phyloP scores from a whole-genome alignment of 2,888 invertebrate genomes.

The Acrobasis consociella region DNA sequence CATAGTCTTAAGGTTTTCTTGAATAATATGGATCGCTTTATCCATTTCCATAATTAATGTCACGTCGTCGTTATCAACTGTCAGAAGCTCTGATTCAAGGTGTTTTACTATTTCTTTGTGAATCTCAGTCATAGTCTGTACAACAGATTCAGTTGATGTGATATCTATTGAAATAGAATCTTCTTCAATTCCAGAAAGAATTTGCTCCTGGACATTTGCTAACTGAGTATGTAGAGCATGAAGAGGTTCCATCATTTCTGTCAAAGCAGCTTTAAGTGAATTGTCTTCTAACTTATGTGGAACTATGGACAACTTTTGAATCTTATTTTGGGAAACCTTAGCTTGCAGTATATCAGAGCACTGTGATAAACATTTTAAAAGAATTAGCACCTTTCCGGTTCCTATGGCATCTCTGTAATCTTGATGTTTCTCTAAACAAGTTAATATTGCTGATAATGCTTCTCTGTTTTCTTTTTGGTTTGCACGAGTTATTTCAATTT shows the following conservation, averaged over 20 bases:
- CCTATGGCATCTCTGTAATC: constrained; percentile 58
- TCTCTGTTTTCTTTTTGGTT: constrained; percentile 21
- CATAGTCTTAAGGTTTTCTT: constrained; percentile 59
- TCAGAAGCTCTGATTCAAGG: constrained; percentile 40
- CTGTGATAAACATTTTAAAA: constrained; percentile 65
- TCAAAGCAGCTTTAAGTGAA: constrained; percentile 48
- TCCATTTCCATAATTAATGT: constrained; percentile 59
- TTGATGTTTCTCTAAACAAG: constrained; percentile 55
- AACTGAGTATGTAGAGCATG: constrained; percentile 61
- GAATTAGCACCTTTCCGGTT: constrained; percentile 57
- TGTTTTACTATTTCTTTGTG: constrained; percentile 62
- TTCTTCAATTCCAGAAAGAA: constrained; percentile 52
- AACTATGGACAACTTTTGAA: constrained; percentile 35
- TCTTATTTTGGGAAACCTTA: constrained; percentile 36
- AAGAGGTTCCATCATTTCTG: constrained; percentile 61
- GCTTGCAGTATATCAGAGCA: constrained; percentile 57
- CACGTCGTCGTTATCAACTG: constrained; percentile 50
- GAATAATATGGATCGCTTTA: constrained; percentile 60
- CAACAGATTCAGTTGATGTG: constrained; percentile 60
- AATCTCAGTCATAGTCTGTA: constrained; percentile 61
- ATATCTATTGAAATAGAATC: constrained; percentile 56
- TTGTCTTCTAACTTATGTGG: constrained; percentile 44
- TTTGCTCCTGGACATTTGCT: constrained; percentile 57
- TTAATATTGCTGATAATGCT: constrained; percentile 43
- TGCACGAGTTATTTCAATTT: constrained; percentile 34